These are phyloP conservation scores for Escarpia spicata DNA, from an alignment of 2,888 invertebrate genomes.

Conservation along the genomic window DNA sequence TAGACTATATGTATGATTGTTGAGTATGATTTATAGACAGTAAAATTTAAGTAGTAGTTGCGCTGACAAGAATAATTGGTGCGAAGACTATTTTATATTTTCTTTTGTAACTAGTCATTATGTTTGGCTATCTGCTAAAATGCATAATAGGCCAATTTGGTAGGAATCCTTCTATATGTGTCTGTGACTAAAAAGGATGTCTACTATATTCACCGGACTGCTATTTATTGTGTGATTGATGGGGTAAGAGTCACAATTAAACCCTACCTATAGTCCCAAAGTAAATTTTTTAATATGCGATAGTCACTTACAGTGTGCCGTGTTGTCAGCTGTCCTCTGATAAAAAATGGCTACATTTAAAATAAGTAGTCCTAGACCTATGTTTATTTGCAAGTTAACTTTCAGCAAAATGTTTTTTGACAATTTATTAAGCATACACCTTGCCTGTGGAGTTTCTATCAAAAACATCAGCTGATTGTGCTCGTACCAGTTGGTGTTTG, in stretches of 20 bases:
- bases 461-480: not conserved
- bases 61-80: not conserved
- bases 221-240: not conserved
- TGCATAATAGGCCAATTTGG: not conserved
- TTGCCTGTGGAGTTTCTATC: not conserved
- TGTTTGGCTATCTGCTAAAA: not conserved
- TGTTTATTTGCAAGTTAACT: not conserved
- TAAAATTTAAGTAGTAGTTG: too few relatives aligned
- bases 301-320: not conserved
- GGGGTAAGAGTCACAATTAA: not conserved
- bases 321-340: not conserved
- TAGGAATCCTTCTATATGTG: not conserved
- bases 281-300: not conserved
- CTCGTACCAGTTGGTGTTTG: not conserved
- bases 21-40: too few relatives aligned
- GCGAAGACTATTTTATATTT: not conserved
- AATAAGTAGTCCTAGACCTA: not conserved
- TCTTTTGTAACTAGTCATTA: not conserved
- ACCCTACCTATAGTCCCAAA: not conserved
- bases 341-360: not conserved
- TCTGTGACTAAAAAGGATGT: not conserved
- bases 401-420: not conserved
- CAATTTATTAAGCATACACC: not conserved
- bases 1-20: too few relatives aligned
- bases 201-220: not conserved